Evolutionary conservation across 2,888 invertebrate species (phyloP).

Genomic region (Trisateles emortualis): DNA sequence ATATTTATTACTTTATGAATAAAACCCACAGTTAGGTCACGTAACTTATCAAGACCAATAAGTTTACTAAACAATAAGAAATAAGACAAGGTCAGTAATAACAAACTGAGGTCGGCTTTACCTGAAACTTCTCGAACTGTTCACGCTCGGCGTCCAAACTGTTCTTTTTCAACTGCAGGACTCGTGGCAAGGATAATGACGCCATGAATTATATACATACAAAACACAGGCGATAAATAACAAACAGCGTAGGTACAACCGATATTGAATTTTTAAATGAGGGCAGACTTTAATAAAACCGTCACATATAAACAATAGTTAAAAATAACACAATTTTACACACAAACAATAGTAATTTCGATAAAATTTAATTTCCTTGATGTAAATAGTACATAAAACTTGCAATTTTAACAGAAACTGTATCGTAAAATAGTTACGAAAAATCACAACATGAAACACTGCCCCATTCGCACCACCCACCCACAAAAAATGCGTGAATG

Average conservation of each 20-base stretch:
- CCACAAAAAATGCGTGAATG: constrained; percentile 37
- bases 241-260: constrained; percentile 37
- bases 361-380: neutral
- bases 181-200: constrained; percentile 90
- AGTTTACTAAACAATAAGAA: constrained; percentile 7
- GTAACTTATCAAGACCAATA: no score
- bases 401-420: constrained; percentile 33
- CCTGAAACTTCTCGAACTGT: constrained; percentile 94
- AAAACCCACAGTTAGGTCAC: no score
- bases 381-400: constrained; percentile 1
- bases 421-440: constrained; percentile 40
- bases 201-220: constrained; percentile 87
- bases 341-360: neutral
- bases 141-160: constrained; percentile 93
- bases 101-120: constrained; percentile 61
- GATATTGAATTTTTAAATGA: constrained; percentile 35
- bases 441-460: constrained; percentile 38
- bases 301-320: constrained; percentile 10
- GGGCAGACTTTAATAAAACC: constrained; percentile 15
- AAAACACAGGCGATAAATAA: constrained; percentile 59
- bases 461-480: constrained; percentile 13
- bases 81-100: constrained; percentile 26
- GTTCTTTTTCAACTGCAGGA: constrained; percentile 91
- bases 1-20: no score
- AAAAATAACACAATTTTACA: constrained; percentile 15